Evolutionary conservation across 2,113 vertebrate species (phyloP), one percentile per base, ranked within the genome.

Genomic region (Halcyon malimbica): DNA sequence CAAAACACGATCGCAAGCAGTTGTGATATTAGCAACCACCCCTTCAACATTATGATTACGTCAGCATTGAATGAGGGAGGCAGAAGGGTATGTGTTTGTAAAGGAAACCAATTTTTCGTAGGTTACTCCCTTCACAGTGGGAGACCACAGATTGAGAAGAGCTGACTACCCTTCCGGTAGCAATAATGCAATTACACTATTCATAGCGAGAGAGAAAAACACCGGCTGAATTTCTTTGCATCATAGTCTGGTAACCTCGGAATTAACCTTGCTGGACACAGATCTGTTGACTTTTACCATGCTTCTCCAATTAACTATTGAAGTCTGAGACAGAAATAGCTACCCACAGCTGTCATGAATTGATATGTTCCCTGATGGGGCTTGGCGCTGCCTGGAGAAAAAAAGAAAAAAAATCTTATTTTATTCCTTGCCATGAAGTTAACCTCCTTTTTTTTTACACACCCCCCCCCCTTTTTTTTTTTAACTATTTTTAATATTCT

Each of bases 251-350:
- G 39, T 94, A 93, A 91, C 93, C 96, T 93, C 75, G 2, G 71
- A 71, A 90, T 94, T 97, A 96, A 97, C 96, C 94, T 90, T 70
- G 65, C 86, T 90, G 92, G 94, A 96, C 82, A 62, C 64, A 94
- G 96, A 94, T 91, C 89, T 91, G 76, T 88, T 94, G 68, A 79
- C 91, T 96, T 97, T 78, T 76, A 86, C 75, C 73, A 20, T 41
- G 84, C 50, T 87, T 73, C 73, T 89, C 87, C 87, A 89, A 69
- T 94, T 88, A 83, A 84, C 83, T 56, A 39, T 44, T 69, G 83
- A 91, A 89, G 78, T 41, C 85, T 82, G 82, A 54, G 93, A 90
- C 85, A 94, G 83, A 96, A 97, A 93, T 95, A 97, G 83, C 79
- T 79, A 37, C 78, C 87, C 93, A 87, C 91, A 97, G 95, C 91